Conservation (phyloP, 2,797 vertebrate genomes). For the Cottoperca gobio region DNA sequence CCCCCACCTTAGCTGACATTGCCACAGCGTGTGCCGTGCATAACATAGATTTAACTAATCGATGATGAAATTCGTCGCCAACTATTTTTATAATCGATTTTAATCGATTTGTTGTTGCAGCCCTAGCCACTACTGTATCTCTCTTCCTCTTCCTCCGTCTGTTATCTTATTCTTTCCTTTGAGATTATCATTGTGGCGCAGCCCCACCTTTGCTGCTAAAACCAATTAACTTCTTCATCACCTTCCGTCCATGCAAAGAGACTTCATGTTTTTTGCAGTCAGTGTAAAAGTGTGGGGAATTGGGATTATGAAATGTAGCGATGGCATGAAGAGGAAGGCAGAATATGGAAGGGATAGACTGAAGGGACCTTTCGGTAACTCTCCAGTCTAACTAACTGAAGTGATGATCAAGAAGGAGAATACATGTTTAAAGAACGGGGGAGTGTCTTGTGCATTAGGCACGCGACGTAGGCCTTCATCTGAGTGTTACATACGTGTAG, state of each 20-base stretch:
- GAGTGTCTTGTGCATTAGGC: conserved; percentile 53
- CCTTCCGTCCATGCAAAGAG: conserved; percentile 23
- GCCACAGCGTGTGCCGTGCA: too few relatives aligned
- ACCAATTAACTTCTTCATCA: conserved; percentile 27
- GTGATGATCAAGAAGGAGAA: conserved; percentile 37
- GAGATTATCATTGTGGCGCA: conserved; percentile 7
- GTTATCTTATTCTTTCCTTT: conserved; percentile 12
- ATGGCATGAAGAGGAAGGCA: conserved; percentile 4
- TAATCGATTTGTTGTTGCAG: too few relatives aligned
- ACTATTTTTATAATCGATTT: too few relatives aligned
- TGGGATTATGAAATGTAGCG: conserved; percentile 24
- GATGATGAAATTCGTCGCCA: too few relatives aligned
- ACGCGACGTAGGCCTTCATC: conserved; percentile 32
- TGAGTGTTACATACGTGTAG: conserved; percentile 37
- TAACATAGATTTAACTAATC: too few relatives aligned
- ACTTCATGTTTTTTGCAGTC: conserved; percentile 19
- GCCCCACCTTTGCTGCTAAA: conserved; percentile 20
- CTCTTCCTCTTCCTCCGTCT: neutral
- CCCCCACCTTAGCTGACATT: too few relatives aligned
- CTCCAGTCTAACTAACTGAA: conserved; percentile 19
- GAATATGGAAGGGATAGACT: conserved; percentile 23
- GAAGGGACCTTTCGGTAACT: conserved; percentile 28
- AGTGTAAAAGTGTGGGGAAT: conserved; percentile 31
- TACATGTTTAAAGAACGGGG: conserved; percentile 30
- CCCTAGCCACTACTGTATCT: neutral